Evolutionary conservation across 2,888 invertebrate species (phyloP), one percentile per base, ranked within the genome.

Genomic region (Mythimna lalbum): DNA sequence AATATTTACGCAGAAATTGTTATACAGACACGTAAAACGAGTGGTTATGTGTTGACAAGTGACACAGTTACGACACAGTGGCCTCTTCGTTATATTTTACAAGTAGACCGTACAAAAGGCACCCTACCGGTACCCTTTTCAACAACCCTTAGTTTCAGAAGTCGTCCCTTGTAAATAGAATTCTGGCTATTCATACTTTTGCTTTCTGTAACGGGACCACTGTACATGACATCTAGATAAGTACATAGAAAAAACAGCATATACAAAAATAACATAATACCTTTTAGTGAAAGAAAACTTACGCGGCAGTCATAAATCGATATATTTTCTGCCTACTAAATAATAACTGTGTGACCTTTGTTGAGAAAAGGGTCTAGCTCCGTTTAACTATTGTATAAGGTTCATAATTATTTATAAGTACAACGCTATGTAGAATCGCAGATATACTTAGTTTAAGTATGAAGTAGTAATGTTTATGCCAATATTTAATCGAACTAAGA

Each of bases 1-100:
- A 79, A 81, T 81, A 77, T 81, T 79, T 68, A 77, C 50, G 56
- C 50, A 63, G 23, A 57, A 76, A 59, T 27, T 27, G 33, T 67
- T 52, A 23, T 10, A n/a, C 21, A 52, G 47, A 52, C n/a, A 47
- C 27, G 47, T 59, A 56, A 76, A 76, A 66, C 36, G 21, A 63
- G 47, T 57, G 21, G 23, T 68, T 56, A 31, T 55, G n/a, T 68
- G 12, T 47, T 62, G 47, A 71, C 50, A 62, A 68, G 62, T 76
- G 64, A 49, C 55, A 62, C 50, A 62, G 52, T 53, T 52, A 57
- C n/a, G 21, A 17, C n/a, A 17, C 33, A 33, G 33, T 33, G 7
- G 1, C 33, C 33, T 9, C 33, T 33, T 17, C 19, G 47, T 62
- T 9, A 55, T 65, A 69, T 33, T 50, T 31, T 36, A 19, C 27